Conservation (phyloP, 2,888 invertebrate species). For the Trichogramma dendrolimi region DNA sequence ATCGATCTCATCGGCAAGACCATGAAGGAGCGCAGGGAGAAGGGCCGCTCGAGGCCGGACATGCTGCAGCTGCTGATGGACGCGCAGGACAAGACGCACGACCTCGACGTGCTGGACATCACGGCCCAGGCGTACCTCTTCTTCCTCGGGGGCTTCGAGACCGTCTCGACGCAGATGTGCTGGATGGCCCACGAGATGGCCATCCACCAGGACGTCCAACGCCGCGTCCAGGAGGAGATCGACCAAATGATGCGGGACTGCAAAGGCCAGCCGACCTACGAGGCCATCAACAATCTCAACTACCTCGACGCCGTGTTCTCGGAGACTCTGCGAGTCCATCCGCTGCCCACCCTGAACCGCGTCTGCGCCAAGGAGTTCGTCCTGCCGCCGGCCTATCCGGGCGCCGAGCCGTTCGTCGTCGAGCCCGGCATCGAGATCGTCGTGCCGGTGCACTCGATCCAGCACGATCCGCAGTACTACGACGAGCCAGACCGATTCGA, state of each 20-base stretch:
- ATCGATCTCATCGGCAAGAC: conserved; percentile 27
- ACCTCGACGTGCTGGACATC: conserved; percentile 40
- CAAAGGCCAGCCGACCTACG: conserved; percentile 46
- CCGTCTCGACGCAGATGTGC: conserved; percentile 31
- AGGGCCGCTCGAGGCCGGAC: conserved; percentile 53
- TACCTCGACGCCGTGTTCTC: conserved; percentile 56
- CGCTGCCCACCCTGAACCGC: conserved; percentile 54
- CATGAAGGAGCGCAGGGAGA: conserved; percentile 32
- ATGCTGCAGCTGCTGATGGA: conserved; percentile 61
- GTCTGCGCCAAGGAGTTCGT: conserved; percentile 55
- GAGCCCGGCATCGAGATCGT: conserved; percentile 42
- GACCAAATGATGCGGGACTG: conserved; percentile 33
- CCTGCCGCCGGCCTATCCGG: conserved; percentile 44
- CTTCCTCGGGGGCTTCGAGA: conserved; percentile 38
- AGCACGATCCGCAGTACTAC: conserved; percentile 51
- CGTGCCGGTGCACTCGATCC: conserved; percentile 49
- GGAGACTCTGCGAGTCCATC: conserved; percentile 38
- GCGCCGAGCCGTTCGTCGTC: conserved; percentile 31
- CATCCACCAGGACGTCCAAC: conserved; percentile 50
- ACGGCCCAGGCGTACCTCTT: conserved; percentile 51
- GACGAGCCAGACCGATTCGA: conserved; percentile 53
- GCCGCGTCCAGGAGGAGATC: conserved; percentile 44
- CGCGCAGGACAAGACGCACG: conserved; percentile 31
- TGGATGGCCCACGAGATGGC: conserved; percentile 33
- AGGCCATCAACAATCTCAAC: conserved; percentile 51